Percentiles rank a stretch among this genome's conserved stretches.
Evolutionary conservation across 2,797 vertebrate species (phyloP).

Genomic region (Chelmon rostratus): DNA sequence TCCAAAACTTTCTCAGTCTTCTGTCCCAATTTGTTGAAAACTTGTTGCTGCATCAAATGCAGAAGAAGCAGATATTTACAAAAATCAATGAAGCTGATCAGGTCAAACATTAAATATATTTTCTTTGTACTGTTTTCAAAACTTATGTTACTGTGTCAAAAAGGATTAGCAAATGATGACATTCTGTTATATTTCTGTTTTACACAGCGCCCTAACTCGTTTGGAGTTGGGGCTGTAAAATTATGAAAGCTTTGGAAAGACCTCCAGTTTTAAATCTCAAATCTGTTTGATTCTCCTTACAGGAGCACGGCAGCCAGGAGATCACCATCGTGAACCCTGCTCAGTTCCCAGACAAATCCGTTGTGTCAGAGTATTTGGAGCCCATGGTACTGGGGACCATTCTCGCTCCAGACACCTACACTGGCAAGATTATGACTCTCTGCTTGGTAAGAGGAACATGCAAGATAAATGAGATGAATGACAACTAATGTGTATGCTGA

Average conservation of each 20-base stretch:
- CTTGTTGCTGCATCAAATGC: too few relatives aligned
- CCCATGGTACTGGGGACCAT: conserved; percentile 94
- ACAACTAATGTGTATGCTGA: neutral
- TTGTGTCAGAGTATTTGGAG: conserved; percentile 92
- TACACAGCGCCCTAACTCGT: too few relatives aligned
- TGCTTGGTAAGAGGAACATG: conserved; percentile 87
- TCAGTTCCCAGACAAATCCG: conserved; percentile 92
- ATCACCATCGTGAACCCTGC: conserved; percentile 94
- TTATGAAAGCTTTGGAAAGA: neutral
- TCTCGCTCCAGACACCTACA: conserved; percentile 90
- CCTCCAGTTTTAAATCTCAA: neutral
- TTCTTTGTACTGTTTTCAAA: too few relatives aligned
- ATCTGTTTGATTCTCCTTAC: conserved; percentile 37
- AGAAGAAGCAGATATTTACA: too few relatives aligned
- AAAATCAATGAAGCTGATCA: too few relatives aligned
- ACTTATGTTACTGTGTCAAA: too few relatives aligned
- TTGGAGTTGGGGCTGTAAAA: too few relatives aligned
- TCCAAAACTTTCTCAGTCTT: too few relatives aligned
- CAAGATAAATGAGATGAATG: neutral
- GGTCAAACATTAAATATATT: too few relatives aligned
- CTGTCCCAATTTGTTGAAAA: too few relatives aligned
- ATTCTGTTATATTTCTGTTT: too few relatives aligned
- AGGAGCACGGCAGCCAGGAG: conserved; percentile 91
- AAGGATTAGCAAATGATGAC: too few relatives aligned
- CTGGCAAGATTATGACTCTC: conserved; percentile 91